A percentile compares a stretch with the other conserved stretches of the same genome.
phyloP scores from a whole-genome alignment of 2,113 vertebrate species.

The Dissostichus mawsoni region DNA sequence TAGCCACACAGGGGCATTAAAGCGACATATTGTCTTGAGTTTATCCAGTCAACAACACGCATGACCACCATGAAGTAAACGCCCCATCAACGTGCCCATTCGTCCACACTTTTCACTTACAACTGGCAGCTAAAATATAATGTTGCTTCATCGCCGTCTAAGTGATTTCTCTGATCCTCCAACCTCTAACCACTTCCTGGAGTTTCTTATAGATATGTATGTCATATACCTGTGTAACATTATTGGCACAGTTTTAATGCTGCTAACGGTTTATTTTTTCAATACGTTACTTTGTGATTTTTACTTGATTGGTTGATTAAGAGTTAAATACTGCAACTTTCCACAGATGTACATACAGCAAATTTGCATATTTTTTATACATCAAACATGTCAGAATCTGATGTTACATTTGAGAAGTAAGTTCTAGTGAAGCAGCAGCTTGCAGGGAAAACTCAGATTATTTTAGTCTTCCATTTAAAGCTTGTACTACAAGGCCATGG shows the following conservation, averaged over 20 bases:
- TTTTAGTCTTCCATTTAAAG: constrained; percentile 11
- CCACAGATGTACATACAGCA: background rate
- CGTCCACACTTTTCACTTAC: background rate
- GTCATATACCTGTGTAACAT: no score
- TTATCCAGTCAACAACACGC: background rate
- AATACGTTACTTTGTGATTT: background rate
- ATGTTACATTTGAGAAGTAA: background rate
- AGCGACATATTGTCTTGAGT: background rate
- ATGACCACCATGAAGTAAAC: background rate
- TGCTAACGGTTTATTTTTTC: background rate
- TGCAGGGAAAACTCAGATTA: background rate
- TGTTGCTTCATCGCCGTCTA: background rate
- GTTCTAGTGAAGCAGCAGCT: background rate
- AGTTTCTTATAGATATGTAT: no score
- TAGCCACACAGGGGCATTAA: background rate
- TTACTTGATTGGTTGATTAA: background rate
- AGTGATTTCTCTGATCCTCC: background rate
- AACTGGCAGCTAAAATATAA: background rate
- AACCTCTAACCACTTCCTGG: background rate
- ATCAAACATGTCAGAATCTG: background rate
- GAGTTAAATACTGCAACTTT: background rate
- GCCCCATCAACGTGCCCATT: background rate
- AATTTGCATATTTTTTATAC: no score
- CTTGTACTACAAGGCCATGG: background rate
- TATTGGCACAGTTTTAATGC: no score